phyloP scores from a whole-genome alignment of 2,113 vertebrate species.

The Ceyx cyanopectus region DNA sequence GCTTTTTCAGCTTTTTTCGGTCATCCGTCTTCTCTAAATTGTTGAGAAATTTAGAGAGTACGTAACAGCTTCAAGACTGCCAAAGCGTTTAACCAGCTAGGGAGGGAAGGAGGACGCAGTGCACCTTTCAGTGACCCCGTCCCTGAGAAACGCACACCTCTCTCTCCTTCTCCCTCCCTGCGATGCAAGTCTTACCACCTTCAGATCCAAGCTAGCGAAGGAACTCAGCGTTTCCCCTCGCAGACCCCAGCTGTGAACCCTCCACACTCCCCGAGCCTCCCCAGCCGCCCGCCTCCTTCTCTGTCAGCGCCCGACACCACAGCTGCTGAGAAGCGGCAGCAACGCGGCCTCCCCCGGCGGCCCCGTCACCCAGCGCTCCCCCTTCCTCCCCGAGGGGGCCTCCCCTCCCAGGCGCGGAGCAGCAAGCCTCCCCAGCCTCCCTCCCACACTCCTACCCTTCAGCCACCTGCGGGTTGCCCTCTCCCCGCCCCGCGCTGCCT shows the following conservation, averaged over 20 bases:
- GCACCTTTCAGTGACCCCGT: accelerated
- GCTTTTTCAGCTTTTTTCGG: background rate
- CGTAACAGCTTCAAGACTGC: background rate
- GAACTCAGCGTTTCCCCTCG: background rate
- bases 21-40: background rate
- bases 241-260: accelerated
- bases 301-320: no score
- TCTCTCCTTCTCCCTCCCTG: background rate
- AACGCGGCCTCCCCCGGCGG: accelerated
- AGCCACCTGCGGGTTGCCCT: background rate
- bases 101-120: accelerated
- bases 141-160: background rate
- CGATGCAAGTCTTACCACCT: background rate
- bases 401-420: no score
- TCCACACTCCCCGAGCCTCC: no score
- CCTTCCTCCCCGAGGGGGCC: no score
- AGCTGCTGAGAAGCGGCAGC: no score
- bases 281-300: background rate
- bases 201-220: accelerated
- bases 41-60: background rate
- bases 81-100: no score
- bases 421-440: no score
- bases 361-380: background rate
- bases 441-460: no score
- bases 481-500: no score